These are phyloP conservation scores for honey bee (Apis mellifera) DNA, from an alignment of 1,140 invertebrate species.

Conservation along the genomic window DNA sequence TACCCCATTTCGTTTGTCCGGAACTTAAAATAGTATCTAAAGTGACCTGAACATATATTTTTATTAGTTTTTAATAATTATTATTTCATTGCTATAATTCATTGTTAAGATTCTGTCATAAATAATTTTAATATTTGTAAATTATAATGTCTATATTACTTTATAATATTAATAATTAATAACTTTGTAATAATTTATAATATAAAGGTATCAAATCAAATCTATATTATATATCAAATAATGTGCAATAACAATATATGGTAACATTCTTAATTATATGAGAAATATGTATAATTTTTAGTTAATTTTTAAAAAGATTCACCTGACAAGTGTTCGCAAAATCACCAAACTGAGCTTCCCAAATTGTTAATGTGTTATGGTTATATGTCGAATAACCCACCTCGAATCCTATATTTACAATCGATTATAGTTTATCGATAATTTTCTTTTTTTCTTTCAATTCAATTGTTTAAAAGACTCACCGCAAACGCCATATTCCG, in stretches of 20 bases:
- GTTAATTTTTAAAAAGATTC: not conserved
- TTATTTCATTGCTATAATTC: no score
- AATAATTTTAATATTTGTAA: no score
- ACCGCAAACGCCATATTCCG: constrained; percentile 89
- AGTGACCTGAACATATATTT: constrained; percentile 84
- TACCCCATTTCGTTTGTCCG: constrained; percentile 92
- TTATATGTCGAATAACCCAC: constrained; percentile 92
- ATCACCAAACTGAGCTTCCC: constrained; percentile 97
- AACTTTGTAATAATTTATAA: no score
- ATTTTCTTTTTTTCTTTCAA: not conserved
- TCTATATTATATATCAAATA: no score
- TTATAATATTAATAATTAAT: no score
- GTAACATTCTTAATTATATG: no score
- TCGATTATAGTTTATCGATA: constrained; percentile 12
- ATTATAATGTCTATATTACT: no score
- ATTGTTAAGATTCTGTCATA: no score
- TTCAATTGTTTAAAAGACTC: constrained; percentile 1
- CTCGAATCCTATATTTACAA: constrained; percentile 85
- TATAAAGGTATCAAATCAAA: no score
- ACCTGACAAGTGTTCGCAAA: constrained; percentile 89
- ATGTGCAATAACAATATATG: no score
- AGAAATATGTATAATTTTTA: not conserved
- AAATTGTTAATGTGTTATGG: constrained; percentile 90
- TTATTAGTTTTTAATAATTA: no score
- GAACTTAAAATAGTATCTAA: constrained; percentile 92